Percentiles rank a stretch among this genome's conserved stretches.
These are phyloP conservation scores for Hirtodrosophila confusa DNA, from an alignment of 2,888 invertebrate genomes.

Conservation along the genomic window DNA sequence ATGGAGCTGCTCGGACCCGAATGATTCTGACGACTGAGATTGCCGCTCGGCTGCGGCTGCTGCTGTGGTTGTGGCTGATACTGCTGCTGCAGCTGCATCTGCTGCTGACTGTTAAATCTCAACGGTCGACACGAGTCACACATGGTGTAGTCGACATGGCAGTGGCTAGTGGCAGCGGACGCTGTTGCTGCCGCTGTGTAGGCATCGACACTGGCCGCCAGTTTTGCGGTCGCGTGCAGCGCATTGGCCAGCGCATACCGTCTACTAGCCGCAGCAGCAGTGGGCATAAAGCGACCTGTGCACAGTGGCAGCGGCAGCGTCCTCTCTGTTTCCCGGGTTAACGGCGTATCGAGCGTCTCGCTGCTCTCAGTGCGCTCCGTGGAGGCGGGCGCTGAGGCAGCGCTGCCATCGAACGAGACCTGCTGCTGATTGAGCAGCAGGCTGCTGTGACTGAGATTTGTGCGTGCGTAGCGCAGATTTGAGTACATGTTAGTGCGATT, in stretches of 20 bases:
- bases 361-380: slow-evolving; percentile 72
- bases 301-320: slow-evolving; percentile 10
- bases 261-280: slow-evolving; percentile 35
- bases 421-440: slow-evolving; percentile 80
- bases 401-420: slow-evolving; percentile 69
- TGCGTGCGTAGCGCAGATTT: slow-evolving; percentile 82
- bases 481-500: slow-evolving; percentile 74
- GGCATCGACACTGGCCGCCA: slow-evolving; percentile 76
- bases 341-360: slow-evolving; percentile 66
- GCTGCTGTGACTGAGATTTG: slow-evolving; percentile 83
- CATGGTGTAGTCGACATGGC: slow-evolving; percentile 77
- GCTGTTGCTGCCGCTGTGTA: slow-evolving; percentile 74
- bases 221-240: slow-evolving; percentile 70
- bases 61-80: slow-evolving; percentile 21
- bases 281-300: slow-evolving; percentile 34
- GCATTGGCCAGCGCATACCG: slow-evolving; percentile 66
- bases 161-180: slow-evolving; percentile 34
- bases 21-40: slow-evolving; percentile 59
- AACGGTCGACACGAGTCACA: slow-evolving; percentile 83
- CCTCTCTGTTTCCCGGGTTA: slow-evolving; percentile 38
- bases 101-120: slow-evolving; percentile 62
- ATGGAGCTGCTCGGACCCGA: slow-evolving; percentile 61
- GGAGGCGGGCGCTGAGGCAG: slow-evolving; percentile 31
- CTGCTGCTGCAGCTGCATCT: slow-evolving; percentile 19
- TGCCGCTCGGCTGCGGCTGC: slow-evolving; percentile 25